These are phyloP conservation scores for Dromaius novaehollandiae DNA, from an alignment of 2,113 vertebrate genomes.

Conservation along the genomic window DNA sequence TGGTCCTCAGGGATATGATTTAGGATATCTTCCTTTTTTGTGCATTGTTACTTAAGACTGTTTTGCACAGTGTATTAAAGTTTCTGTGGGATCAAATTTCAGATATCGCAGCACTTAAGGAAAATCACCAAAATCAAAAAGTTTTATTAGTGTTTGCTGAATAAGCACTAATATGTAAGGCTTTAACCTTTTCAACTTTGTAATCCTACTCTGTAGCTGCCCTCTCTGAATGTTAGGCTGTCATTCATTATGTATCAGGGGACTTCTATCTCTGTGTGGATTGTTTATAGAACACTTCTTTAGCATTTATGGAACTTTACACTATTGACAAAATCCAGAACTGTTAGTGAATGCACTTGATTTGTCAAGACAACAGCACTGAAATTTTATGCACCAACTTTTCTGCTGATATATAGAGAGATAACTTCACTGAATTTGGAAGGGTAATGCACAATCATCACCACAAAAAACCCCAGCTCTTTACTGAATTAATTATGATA, in stretches of 20 bases:
- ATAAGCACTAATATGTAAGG: neutral
- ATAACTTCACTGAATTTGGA: neutral
- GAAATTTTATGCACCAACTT: neutral
- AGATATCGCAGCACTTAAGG: neutral
- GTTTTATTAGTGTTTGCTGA: neutral
- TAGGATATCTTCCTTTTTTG: neutral
- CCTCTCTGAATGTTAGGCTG: neutral
- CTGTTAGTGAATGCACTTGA: neutral
- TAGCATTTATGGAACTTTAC: neutral
- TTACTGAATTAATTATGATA: neutral
- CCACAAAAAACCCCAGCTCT: neutral
- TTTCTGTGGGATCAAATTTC: neutral
- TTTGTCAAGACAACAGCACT: neutral
- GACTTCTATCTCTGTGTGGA: neutral
- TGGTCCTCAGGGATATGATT: neutral
- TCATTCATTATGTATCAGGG: neutral
- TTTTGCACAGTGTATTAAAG: neutral
- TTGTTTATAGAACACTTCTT: neutral
- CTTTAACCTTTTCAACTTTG: neutral
- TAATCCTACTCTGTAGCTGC: neutral
- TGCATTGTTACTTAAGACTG: neutral
- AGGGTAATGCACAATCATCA: neutral
- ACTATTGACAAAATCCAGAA: neutral
- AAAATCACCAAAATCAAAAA: neutral
- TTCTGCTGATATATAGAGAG: neutral